These are phyloP conservation scores for Pherbina coryleti DNA, from an alignment of 2,888 invertebrate species.

Conservation along the genomic window DNA sequence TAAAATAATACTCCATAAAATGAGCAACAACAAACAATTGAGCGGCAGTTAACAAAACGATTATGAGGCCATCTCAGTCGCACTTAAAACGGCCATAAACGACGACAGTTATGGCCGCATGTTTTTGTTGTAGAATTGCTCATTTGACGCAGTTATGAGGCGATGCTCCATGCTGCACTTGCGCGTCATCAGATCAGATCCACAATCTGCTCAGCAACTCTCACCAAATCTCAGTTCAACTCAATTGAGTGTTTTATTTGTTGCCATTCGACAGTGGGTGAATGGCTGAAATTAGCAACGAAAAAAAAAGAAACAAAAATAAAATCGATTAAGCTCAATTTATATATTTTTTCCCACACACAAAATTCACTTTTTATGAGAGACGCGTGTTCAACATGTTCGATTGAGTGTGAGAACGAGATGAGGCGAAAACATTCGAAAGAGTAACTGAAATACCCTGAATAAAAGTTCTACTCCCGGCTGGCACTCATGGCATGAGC, in stretches of 20 bases:
- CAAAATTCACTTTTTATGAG: slow-evolving; percentile 50
- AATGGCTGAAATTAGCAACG: slow-evolving; percentile 36
- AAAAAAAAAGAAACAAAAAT: slow-evolving; percentile 47
- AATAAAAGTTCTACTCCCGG: neutral
- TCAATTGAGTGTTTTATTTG: slow-evolving; percentile 44
- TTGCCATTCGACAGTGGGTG: slow-evolving; percentile 7
- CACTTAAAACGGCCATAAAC: slow-evolving; percentile 69
- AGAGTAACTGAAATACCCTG: neutral
- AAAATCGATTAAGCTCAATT: slow-evolving; percentile 63
- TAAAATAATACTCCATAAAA: slow-evolving; percentile 39
- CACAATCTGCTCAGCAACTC: slow-evolving; percentile 40
- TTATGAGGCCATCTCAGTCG: slow-evolving; percentile 70
- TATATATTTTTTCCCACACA: slow-evolving; percentile 56
- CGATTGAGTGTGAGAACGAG: neutral
- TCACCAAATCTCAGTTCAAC: slow-evolving; percentile 45
- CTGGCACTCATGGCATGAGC: no score
- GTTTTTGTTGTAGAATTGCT: slow-evolving; percentile 33
- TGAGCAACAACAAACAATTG: slow-evolving; percentile 56
- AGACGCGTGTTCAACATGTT: neutral
- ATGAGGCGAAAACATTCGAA: neutral
- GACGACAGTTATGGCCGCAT: slow-evolving; percentile 63
- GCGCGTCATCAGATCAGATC: slow-evolving; percentile 36
- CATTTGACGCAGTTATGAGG: neutral
- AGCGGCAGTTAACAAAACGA: slow-evolving; percentile 66
- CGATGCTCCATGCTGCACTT: slow-evolving; percentile 27